Base-by-base conservation (phyloP, 2,113 vertebrate species). In the Laticauda laticaudata region DNA sequence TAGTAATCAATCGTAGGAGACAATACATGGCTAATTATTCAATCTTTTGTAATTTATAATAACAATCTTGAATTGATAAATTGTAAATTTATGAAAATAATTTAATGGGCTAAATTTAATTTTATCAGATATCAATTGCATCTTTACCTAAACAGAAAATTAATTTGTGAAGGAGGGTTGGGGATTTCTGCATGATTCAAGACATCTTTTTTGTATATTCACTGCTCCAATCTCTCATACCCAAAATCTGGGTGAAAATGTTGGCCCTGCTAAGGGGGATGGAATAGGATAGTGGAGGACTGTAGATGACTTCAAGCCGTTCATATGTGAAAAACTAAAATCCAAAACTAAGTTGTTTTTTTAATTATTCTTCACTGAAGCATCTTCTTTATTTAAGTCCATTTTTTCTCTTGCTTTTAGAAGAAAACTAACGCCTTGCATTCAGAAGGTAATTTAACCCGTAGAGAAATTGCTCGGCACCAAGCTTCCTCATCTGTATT, bases 401-500 rank as follows among this genome's bases (percentile, higher is more conserved):
- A 81, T 89, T 94, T 45, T 93, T 59, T 97, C 26, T 51, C 21
- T 91, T 93, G 55, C 94, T 93, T 87, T 95, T 93, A 8, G 29
- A n/a, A 98, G 98, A 96, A 97, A 96, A 91, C 96, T 39, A 98
- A 96, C 96, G 98, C 98, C 91, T 96, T 97, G 51, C 48, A 91
- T 75, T 91, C 95, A 90, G 97, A 94, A 86, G 95, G 92, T 81
- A 95, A 97, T 51, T 95, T 97, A 96, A 98, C 95, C 93, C 98
- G 98, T 95, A 98, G 98, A 26, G 98, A 99, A 93, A 98, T 99
- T 53, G 98, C 98, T 51, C 97, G 98, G 1, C 98, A 98, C 91
- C 98, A 99, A 94, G 92, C 98, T 59, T 98, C 98, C 4, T 99
- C 99, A 0, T 98, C 98, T 0, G 98, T 99, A 91, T 99, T 99